Evolutionary conservation across 2,888 invertebrate species (phyloP), one percentile per base, ranked within the genome.

Genomic region (Cosmia trapezina): DNA sequence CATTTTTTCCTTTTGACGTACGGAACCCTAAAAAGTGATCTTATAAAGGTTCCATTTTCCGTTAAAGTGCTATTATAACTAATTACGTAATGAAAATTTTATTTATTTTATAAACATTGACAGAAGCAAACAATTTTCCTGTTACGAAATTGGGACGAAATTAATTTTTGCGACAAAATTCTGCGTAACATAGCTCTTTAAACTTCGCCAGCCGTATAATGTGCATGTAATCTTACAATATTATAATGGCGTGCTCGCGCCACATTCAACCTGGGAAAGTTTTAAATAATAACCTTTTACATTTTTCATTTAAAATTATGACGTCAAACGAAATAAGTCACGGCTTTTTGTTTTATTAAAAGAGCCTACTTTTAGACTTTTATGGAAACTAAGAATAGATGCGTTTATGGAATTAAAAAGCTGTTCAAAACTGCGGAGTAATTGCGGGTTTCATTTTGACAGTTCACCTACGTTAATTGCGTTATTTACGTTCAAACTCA

Each of bases 221-320:
- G 43, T 70, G 73, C 64, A 60, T 61, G 63, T 80, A 73, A 80
- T 80, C 73, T 83, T 83, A 76, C 59, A 70, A 57, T 71, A 73
- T 80, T 73, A 80, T 74, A 72, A 78, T 84, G 59, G 69, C 86
- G 80, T 84, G 86, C 70, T 41, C 45, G 51, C 59, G n/a, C 22
- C 68, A 78, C 81, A 84, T 84, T 83, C 59, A 61, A 37, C 56
- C 60, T 9, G 65, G 60, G 54, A 67, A 86, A 84, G 63, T 86
- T 86, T 83, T 81, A 81, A 81, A 81, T 86, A 78, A 78, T 81
- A 78, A 78, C 72, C 73, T 74, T 86, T 78, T 76, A 74, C 76
- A 81, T 86, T 86, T 84, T 84, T 76, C 78, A 86, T 84, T 86
- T 81, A 54, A 84, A 84, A 76, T 83, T 76, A 86, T 72, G 70